phyloP scores from a whole-genome alignment of 2,113 vertebrate species.

The Pluvialis apricaria region DNA sequence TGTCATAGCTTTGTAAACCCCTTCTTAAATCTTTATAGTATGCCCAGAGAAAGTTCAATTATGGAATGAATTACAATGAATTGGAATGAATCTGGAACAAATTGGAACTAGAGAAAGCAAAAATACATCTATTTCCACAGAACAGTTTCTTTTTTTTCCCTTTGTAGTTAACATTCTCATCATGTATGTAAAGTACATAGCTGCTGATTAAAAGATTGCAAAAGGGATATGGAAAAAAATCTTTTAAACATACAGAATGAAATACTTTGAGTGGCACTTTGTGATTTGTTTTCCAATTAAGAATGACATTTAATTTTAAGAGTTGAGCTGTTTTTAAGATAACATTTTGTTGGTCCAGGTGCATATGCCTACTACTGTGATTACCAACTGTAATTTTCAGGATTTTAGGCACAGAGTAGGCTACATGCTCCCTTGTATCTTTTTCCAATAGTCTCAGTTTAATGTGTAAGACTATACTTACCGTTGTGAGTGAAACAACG shows the following conservation, averaged over 20 bases:
- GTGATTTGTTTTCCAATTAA: conserved; percentile 45
- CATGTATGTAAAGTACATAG: conserved; percentile 1
- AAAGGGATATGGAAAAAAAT: not conserved
- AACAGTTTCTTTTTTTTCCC: not conserved
- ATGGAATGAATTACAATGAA: not conserved
- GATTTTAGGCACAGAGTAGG: not conserved
- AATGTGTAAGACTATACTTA: not conserved
- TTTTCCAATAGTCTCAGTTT: not conserved
- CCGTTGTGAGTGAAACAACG: not conserved
- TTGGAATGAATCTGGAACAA: not conserved
- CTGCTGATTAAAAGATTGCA: conserved; percentile 56
- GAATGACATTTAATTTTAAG: conserved; percentile 36
- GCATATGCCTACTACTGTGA: not conserved
- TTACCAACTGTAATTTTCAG: not conserved
- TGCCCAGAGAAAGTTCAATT: not conserved
- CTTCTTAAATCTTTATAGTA: not conserved
- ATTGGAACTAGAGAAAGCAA: not conserved
- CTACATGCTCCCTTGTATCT: not conserved
- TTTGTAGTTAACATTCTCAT: conserved; percentile 16
- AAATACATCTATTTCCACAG: not conserved
- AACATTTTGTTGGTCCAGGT: not conserved
- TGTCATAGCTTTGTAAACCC: not conserved
- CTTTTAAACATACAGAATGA: not conserved
- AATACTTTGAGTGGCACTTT: conserved; percentile 33
- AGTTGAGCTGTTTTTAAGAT: not conserved